Conservation (phyloP, 2,797 vertebrate species). For the Myotis planiceps region DNA sequence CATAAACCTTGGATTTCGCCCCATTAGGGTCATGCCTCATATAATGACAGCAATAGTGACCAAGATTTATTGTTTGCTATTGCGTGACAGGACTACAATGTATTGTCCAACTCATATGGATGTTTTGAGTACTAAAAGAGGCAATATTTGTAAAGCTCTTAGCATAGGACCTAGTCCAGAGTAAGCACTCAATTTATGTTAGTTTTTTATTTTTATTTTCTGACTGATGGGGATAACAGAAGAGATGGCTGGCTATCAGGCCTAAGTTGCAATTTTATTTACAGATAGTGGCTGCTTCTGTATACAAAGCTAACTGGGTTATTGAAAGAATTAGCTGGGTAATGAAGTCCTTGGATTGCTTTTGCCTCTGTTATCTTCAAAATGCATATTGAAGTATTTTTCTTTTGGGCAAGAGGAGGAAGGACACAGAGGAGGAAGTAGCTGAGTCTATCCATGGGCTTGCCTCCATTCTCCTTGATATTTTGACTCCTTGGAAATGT, state of each 20-base stretch:
- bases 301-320: slow-evolving; percentile 65
- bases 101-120: background rate
- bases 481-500: background rate
- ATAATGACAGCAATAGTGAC: background rate
- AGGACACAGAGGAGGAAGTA: background rate
- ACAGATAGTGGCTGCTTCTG: slow-evolving; percentile 33
- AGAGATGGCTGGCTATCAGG: slow-evolving; percentile 48
- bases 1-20: background rate
- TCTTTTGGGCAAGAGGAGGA: background rate
- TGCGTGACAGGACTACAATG: background rate
- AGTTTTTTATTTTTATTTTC: background rate
- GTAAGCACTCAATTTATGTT: slow-evolving; percentile 4
- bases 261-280: slow-evolving; percentile 52
- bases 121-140: background rate
- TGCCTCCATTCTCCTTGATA: background rate
- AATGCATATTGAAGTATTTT: slow-evolving; percentile 27
- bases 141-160: slow-evolving; percentile 41
- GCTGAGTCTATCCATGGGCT: background rate
- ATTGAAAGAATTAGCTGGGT: slow-evolving; percentile 53
- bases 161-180: background rate
- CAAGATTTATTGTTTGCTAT: background rate
- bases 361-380: slow-evolving; percentile 43
- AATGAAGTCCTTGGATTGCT: slow-evolving; percentile 24
- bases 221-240: background rate
- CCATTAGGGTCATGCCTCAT: background rate